A percentile compares a stretch with the other conserved stretches of the same genome.
phyloP scores from a whole-genome alignment of 2,888 invertebrate species.

The Invenusta paracnida region DNA sequence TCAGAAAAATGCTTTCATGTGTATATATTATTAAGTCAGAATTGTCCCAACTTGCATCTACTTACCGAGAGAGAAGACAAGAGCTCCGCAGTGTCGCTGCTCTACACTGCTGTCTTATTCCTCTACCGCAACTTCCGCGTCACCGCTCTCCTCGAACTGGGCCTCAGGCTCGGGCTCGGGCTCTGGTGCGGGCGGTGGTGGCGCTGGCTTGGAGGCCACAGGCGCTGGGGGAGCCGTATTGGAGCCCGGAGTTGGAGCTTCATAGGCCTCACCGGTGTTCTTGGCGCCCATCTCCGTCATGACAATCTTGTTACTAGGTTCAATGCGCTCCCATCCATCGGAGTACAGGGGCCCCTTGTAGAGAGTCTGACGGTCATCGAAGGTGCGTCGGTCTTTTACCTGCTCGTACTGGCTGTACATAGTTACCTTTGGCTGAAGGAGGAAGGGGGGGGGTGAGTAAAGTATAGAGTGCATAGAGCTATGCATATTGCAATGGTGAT shows the following conservation, averaged over 20 bases:
- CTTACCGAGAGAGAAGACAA: no score
- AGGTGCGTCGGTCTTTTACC: conserved; percentile 57
- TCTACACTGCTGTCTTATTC: no score
- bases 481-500: no score
- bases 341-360: conserved; percentile 48
- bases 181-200: background rate
- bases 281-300: conserved; percentile 15
- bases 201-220: background rate
- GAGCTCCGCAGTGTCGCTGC: no score
- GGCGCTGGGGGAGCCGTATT: background rate
- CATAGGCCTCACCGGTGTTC: background rate
- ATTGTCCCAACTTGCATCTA: no score
- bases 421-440: conserved; percentile 56
- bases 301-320: conserved; percentile 7
- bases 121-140: background rate
- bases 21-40: no score
- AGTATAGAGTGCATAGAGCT: no score
- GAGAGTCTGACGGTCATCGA: conserved; percentile 53
- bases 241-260: background rate
- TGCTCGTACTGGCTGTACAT: conserved; percentile 60
- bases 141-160: background rate
- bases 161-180: background rate
- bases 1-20: no score
- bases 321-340: conserved; percentile 38
- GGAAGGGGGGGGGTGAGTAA: no score